These are phyloP conservation scores for Turdus rufiventris DNA, from an alignment of 2,113 vertebrate species.

Conservation along the genomic window DNA sequence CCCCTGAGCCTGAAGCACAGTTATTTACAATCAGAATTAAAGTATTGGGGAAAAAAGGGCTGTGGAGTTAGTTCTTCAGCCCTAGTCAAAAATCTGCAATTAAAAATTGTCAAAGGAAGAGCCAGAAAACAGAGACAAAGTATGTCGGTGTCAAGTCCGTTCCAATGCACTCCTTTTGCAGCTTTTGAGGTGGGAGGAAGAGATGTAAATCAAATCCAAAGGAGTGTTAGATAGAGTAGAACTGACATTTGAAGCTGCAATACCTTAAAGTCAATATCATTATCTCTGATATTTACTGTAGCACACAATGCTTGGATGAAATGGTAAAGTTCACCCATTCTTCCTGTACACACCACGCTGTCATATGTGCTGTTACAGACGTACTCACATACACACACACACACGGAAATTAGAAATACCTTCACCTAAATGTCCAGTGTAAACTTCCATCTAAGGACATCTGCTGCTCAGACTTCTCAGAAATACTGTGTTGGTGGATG, in stretches of 20 bases:
- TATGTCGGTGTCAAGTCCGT: background rate
- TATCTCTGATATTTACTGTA: conserved; percentile 82
- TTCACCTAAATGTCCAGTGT: conserved; percentile 3
- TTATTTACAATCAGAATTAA: conserved; percentile 40
- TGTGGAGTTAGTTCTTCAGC: background rate
- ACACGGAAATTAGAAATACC: background rate
- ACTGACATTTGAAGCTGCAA: conserved; percentile 79
- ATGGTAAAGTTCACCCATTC: conserved; percentile 72
- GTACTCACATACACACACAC: background rate
- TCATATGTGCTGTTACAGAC: background rate
- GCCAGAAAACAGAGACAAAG: background rate
- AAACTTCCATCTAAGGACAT: background rate
- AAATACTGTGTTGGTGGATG: background rate
- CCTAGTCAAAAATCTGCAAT: background rate
- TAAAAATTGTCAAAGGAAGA: background rate
- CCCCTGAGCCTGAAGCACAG: background rate
- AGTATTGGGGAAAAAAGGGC: background rate
- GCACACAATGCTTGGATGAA: conserved; percentile 62
- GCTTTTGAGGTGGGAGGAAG: conserved; percentile 1
- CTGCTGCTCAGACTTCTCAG: background rate
- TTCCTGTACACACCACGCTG: background rate
- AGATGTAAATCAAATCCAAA: conserved; percentile 69
- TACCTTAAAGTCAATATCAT: conserved; percentile 83
- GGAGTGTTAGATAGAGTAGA: conserved; percentile 62
- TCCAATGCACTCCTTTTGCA: background rate